Evolutionary conservation across 1,140 invertebrate genomes (phyloP).

Genomic region (Panagrolaimus sp.): DNA sequence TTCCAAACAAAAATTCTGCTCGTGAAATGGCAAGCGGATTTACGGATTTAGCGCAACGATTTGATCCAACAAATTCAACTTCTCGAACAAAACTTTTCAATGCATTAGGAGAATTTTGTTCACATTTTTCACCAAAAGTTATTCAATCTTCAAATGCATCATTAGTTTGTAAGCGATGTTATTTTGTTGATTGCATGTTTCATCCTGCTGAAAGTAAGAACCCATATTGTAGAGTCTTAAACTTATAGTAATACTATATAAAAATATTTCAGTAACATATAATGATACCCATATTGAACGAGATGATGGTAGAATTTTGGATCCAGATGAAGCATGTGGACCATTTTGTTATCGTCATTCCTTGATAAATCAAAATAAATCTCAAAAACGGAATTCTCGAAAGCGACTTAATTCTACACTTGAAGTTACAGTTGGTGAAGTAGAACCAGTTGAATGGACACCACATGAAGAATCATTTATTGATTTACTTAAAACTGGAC

Average conservation of each 20-base stretch:
- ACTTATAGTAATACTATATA: too few species aligned
- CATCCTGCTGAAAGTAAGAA: background rate
- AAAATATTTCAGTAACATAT: background rate
- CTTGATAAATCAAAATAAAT: background rate
- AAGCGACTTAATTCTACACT: background rate
- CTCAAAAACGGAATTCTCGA: background rate
- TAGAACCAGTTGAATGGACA: background rate
- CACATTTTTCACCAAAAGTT: background rate
- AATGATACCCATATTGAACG: conserved; percentile 4
- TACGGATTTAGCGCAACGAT: conserved; percentile 37
- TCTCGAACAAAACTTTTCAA: background rate
- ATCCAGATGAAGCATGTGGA: background rate
- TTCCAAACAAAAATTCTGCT: conserved; percentile 36
- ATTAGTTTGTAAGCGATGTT: background rate
- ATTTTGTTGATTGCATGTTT: conserved; percentile 3
- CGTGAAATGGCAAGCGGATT: conserved; percentile 26
- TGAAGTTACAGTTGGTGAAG: background rate
- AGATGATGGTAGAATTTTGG: background rate
- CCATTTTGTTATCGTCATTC: background rate
- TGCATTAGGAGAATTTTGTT: background rate
- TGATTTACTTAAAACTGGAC: background rate
- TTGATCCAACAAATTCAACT: conserved; percentile 26
- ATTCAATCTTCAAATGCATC: background rate
- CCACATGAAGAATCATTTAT: background rate
- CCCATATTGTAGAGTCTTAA: too few species aligned